Percentiles rank a stretch among this genome's conserved stretches.
Evolutionary conservation across 2,888 invertebrate genomes (phyloP).

Genomic region (Mongoloraphidia duomilia): DNA sequence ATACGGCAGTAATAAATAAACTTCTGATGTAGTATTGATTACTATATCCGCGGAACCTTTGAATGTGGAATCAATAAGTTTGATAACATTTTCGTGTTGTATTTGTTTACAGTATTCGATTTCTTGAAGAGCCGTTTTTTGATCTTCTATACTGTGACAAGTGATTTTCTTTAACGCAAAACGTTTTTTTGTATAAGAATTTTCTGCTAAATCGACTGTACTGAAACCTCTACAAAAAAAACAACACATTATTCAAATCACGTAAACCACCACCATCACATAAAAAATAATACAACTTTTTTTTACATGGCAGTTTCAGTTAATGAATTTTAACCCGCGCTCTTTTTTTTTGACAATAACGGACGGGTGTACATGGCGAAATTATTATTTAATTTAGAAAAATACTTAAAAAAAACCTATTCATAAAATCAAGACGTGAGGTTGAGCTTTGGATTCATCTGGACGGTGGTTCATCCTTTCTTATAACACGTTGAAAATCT

Average conservation of each 20-base stretch:
- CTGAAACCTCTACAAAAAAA: constrained; percentile 58
- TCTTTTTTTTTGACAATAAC: no score
- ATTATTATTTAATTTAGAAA: no score
- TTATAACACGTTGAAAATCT: no score
- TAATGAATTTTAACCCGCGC: no score
- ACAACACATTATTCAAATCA: constrained; percentile 5
- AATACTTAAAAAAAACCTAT: no score
- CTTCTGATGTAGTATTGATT: constrained; percentile 52
- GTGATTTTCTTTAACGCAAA: constrained; percentile 68
- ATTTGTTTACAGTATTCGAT: constrained; percentile 56
- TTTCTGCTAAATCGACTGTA: constrained; percentile 61
- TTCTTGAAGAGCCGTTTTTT: constrained; percentile 54
- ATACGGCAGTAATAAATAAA: constrained; percentile 60
- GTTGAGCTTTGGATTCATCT: no score
- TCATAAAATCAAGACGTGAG: no score
- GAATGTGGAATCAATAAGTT: constrained; percentile 51
- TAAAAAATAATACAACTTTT: constrained; percentile 2
- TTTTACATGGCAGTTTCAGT: no score
- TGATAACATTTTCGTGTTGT: constrained; percentile 58
- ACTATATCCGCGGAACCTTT: constrained; percentile 51
- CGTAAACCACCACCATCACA: constrained; percentile 2
- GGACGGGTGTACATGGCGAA: no score
- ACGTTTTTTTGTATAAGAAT: constrained; percentile 42
- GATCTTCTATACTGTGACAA: constrained; percentile 68
- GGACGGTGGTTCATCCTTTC: no score